A percentile compares a stretch with the other conserved stretches of the same genome.
These are phyloP conservation scores for Mobula hypostoma DNA, from an alignment of 2,113 vertebrate genomes.

Conservation along the genomic window DNA sequence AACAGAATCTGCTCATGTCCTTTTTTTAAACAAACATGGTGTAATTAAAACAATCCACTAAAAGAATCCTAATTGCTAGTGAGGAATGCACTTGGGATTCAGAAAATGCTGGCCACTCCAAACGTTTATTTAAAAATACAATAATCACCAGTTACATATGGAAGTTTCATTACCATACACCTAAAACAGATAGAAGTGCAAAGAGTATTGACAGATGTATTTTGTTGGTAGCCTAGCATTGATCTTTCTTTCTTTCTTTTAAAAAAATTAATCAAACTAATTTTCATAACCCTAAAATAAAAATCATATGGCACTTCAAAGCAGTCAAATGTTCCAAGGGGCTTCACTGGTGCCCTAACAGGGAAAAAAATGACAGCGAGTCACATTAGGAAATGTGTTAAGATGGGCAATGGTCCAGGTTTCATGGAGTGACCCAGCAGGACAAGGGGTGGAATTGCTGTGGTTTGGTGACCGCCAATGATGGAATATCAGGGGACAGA, in stretches of 20 bases:
- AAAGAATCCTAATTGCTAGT: background rate
- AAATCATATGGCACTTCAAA: background rate
- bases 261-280: background rate
- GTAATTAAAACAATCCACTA: background rate
- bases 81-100: background rate
- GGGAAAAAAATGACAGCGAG: background rate
- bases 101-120: background rate
- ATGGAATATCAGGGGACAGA: background rate
- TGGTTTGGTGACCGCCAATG: background rate
- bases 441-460: background rate
- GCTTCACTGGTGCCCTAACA: background rate
- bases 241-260: background rate
- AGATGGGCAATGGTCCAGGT: background rate
- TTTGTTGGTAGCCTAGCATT: background rate
- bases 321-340: background rate
- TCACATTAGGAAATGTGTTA: background rate
- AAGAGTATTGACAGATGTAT: background rate
- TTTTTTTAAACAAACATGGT: background rate
- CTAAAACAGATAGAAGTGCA: slow-evolving; percentile 15
- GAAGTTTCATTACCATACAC: background rate
- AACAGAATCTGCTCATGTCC: background rate
- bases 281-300: background rate
- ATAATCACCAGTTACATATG: background rate
- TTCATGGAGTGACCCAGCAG: background rate
- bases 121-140: slow-evolving; percentile 24